These are phyloP conservation scores for Potorous gilbertii DNA, from an alignment of 2,797 vertebrate genomes.

Conservation along the genomic window DNA sequence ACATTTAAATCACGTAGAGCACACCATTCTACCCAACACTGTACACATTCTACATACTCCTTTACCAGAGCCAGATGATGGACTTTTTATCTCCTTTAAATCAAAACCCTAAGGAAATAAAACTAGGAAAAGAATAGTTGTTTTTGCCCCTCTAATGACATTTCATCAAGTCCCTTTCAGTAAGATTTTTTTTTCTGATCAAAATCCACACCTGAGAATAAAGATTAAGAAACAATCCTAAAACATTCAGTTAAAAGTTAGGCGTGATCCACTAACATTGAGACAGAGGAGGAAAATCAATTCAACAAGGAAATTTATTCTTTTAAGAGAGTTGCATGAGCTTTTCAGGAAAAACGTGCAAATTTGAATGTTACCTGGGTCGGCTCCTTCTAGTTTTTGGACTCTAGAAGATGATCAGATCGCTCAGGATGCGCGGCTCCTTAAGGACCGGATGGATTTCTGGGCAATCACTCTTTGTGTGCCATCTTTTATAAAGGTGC, in stretches of 20 bases:
- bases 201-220: slow-evolving; percentile 54
- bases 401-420: slow-evolving; percentile 75
- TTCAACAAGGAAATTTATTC: slow-evolving; percentile 66
- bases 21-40: not conserved
- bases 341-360: slow-evolving; percentile 74
- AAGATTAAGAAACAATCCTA: slow-evolving; percentile 62
- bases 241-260: slow-evolving; percentile 76
- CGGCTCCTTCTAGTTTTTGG: slow-evolving; percentile 77
- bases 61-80: slow-evolving; percentile 12
- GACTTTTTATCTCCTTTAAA: slow-evolving; percentile 31
- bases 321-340: slow-evolving; percentile 74
- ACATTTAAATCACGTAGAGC: slow-evolving; percentile 55
- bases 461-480: slow-evolving; percentile 85
- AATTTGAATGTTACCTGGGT: slow-evolving; percentile 85
- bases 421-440: slow-evolving; percentile 78
- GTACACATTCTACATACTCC: not conserved
- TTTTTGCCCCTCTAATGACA: slow-evolving; percentile 34
- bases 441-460: slow-evolving; percentile 81
- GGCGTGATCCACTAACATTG: slow-evolving; percentile 68
- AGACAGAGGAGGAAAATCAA: slow-evolving; percentile 70
- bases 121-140: slow-evolving; percentile 56
- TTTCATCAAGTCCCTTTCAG: slow-evolving; percentile 54
- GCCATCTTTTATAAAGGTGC: slow-evolving; percentile 91
- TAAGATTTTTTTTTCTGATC: slow-evolving; percentile 63
- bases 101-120: slow-evolving; percentile 70